Evolutionary conservation across 2,797 vertebrate genomes (phyloP).

Genomic region (Toxotes lorentzi): DNA sequence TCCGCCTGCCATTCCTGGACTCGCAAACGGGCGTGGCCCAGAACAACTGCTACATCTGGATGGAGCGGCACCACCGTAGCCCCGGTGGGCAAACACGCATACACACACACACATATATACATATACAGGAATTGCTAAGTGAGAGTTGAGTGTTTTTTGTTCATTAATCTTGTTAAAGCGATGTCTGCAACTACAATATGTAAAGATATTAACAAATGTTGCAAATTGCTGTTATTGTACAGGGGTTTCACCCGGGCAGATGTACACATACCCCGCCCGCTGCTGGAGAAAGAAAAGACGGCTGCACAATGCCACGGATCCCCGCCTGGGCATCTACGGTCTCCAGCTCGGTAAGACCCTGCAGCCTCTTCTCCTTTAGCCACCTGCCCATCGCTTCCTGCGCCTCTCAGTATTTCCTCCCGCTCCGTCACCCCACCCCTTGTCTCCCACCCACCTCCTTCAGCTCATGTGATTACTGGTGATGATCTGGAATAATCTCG

Average conservation of each 20-base stretch:
- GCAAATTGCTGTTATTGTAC: slow-evolving; percentile 6
- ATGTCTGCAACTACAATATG: background rate
- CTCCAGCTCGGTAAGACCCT: slow-evolving; percentile 91
- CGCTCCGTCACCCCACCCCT: background rate
- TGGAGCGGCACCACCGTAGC: slow-evolving; percentile 96
- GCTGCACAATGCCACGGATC: slow-evolving; percentile 92
- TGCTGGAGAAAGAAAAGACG: slow-evolving; percentile 98
- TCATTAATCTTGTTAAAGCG: slow-evolving; percentile 6
- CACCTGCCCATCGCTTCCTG: slow-evolving; percentile 18
- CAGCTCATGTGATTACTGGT: slow-evolving; percentile 68
- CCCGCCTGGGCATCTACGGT: slow-evolving; percentile 92
- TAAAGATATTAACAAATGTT: slow-evolving; percentile 22
- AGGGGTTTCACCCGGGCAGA: slow-evolving; percentile 93
- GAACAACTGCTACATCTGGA: slow-evolving; percentile 99
- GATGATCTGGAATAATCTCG: slow-evolving; percentile 72
- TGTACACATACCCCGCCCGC: slow-evolving; percentile 96
- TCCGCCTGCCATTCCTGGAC: slow-evolving; percentile 96
- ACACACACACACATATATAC: slow-evolving; percentile 2
- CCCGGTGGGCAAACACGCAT: slow-evolving; percentile 86
- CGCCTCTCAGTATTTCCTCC: slow-evolving; percentile 23
- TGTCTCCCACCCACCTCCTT: slow-evolving; percentile 40
- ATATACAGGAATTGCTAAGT: background rate
- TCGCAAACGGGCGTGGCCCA: slow-evolving; percentile 97
- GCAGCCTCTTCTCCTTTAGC: slow-evolving; percentile 14
- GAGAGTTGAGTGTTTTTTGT: background rate